Evolutionary conservation across 2,888 invertebrate species (phyloP), one percentile per base, ranked within the genome.

Genomic region (Tetranychus piercei): DNA sequence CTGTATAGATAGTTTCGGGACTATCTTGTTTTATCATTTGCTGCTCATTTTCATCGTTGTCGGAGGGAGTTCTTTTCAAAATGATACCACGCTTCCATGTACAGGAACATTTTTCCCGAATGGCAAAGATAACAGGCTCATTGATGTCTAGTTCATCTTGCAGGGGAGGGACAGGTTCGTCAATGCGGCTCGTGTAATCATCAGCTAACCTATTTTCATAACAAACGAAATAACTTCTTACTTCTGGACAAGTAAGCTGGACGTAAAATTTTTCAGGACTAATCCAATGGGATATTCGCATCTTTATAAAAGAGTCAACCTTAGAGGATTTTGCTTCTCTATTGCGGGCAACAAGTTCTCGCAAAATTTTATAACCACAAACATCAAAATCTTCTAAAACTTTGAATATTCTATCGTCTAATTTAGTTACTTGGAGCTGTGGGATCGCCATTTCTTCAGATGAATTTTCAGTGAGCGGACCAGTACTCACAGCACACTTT

Each of bases 401-500:
- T 55, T 55, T 55, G 55, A 55, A 55, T 15, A 55, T 55, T 15
- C 55, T 9, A 55, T 55, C 55, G 15, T 7, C 0, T 55, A 55
- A 55, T 55, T 55, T 55, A 2, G 55, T 55, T 34, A 34, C 34
- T 34, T 34, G 34, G 34, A 34, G 34, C 3, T 34, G 34, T 34
- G 34, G 34, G 34, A 15, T 55, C 55, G 55, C 55, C 9, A 15
- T 55, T 15, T 55, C 55, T 15, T 15, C 55, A 55, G 55, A 34
- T 34, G 34, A 15, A 55, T 15, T 55, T 55, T 55, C 55, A 55
- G 55, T 55, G 15, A 55, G 9, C 0, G 55, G 55, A 55, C 55
- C 55, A 55, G 55, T 15, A 44, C 69, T 44, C 43, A 45, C 11
- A 8, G 74, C 74, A n/a, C n/a, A 8, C n/a, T 70, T 70, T 18